phyloP scores from a whole-genome alignment of 2,113 vertebrate genomes.

The Typhlomys cinereus region DNA sequence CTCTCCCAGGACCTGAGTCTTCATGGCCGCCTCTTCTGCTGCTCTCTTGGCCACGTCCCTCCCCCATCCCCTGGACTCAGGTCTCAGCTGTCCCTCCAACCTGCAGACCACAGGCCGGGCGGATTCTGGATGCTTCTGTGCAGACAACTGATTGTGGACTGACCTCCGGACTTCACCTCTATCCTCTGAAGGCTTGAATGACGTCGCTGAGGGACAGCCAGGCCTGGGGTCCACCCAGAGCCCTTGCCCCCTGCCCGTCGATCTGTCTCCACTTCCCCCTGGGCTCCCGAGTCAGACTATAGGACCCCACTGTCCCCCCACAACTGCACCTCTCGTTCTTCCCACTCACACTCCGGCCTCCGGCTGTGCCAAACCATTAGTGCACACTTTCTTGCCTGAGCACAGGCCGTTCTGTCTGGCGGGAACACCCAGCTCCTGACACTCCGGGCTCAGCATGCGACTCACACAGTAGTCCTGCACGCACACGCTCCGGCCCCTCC shows the following conservation, averaged over 20 bases:
- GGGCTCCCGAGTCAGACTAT: neutral
- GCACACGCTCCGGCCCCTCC: neutral
- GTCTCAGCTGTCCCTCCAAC: no score
- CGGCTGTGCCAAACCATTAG: neutral
- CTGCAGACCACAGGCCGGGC: no score
- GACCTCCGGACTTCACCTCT: neutral
- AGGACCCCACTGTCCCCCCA: neutral
- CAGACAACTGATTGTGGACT: no score
- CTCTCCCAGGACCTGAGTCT: neutral
- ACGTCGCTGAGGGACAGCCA: no score
- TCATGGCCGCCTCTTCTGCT: no score
- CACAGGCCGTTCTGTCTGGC: neutral
- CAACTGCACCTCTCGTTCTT: neutral
- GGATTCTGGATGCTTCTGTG: no score
- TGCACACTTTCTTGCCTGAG: neutral
- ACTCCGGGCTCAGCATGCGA: neutral
- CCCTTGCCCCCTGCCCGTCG: neutral
- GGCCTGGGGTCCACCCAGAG: neutral
- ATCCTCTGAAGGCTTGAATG: neutral
- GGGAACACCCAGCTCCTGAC: neutral
- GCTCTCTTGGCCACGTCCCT: neutral
- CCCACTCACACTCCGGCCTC: neutral
- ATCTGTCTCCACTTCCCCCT: neutral
- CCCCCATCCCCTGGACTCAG: neutral
- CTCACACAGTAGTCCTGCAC: neutral